A percentile compares a stretch with the other conserved stretches of the same genome.
Evolutionary conservation across 92 coral and sea anemone genomes (phyloP).

Genomic region (Virgularia gustaviana): DNA sequence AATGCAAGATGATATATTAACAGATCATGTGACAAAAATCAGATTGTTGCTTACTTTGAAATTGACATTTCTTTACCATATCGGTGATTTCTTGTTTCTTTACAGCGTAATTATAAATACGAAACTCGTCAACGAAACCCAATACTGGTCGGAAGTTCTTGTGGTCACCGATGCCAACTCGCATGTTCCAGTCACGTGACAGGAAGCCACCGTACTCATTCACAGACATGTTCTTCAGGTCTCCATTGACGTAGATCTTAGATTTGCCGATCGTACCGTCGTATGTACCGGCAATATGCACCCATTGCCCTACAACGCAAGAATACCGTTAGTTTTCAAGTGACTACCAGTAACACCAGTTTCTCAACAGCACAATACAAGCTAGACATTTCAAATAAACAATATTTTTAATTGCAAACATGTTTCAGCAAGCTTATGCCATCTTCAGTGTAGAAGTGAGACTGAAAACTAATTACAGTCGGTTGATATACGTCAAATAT

Average conservation of each 20-base stretch:
- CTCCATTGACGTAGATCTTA: constrained; percentile 84
- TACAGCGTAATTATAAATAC: constrained; percentile 91
- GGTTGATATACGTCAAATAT: no score
- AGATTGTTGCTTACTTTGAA: constrained; percentile 17
- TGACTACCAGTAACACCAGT: not conserved
- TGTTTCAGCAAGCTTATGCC: no score
- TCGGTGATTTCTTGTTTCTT: constrained; percentile 62
- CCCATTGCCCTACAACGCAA: constrained; percentile 69
- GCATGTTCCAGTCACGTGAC: constrained; percentile 89
- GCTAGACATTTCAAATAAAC: no score
- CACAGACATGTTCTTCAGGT: constrained; percentile 89
- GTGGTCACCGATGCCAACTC: constrained; percentile 99
- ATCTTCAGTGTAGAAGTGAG: no score
- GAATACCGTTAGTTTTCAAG: not conserved
- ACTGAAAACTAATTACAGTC: no score
- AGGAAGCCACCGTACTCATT: constrained; percentile 66
- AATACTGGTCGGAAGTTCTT: constrained; percentile 82
- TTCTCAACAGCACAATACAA: no score
- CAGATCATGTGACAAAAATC: no score
- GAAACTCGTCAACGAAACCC: constrained; percentile 95
- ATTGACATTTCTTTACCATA: constrained; percentile 65
- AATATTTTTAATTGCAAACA: no score
- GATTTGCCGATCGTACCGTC: constrained; percentile 89
- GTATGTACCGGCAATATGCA: constrained; percentile 89
- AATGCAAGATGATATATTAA: no score